Evolutionary conservation across 2,113 vertebrate species (phyloP), one percentile per base, ranked within the genome.

Genomic region (Protobothrops flavoviridis): DNA sequence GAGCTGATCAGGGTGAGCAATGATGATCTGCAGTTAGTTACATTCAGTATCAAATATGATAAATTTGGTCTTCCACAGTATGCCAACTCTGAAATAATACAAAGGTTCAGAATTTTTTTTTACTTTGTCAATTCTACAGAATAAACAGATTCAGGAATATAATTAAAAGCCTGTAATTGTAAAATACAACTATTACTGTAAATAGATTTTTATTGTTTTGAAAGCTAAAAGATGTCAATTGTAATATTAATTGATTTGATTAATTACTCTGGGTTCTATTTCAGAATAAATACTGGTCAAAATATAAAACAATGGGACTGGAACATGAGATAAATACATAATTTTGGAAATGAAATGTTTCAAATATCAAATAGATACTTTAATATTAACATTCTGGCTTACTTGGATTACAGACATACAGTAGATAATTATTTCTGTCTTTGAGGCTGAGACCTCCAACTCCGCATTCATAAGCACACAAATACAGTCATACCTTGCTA

Each of bases 11-110:
- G 96, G 96, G 96, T 97, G 97, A 97, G 96, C 97, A 98, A 96
- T 98, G 98, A 98, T 98, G 97, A 98, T 97, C 97, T 97, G 95
- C 98, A 97, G 97, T 98, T 98, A 97, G 97, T 98, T 98, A 97
- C 96, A 98, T 98, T 97, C 97, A 98, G 97, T 98, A 97, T 97
- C 97, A 98, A 97, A 96, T 97, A 97, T 98, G 98, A 95, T 97
- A 97, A 97, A 96, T 98, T 97, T 97, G 97, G 96, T 97, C 96
- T 97, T 53, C 93, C 81, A 95, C 93, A 92, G 59, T 95, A 95
- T 97, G 95, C 94, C 97, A 94, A 97, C 97, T 96, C 93, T 96
- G 93, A 96, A 94, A 94, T 26, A 88, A n/a, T 93, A 43, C 91
- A 94, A 94, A n/a, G 64, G 69, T 95, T 94, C 94, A 96, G 92